Conservation (phyloP, 2,113 vertebrate species). For the Furnarius figulus region DNA sequence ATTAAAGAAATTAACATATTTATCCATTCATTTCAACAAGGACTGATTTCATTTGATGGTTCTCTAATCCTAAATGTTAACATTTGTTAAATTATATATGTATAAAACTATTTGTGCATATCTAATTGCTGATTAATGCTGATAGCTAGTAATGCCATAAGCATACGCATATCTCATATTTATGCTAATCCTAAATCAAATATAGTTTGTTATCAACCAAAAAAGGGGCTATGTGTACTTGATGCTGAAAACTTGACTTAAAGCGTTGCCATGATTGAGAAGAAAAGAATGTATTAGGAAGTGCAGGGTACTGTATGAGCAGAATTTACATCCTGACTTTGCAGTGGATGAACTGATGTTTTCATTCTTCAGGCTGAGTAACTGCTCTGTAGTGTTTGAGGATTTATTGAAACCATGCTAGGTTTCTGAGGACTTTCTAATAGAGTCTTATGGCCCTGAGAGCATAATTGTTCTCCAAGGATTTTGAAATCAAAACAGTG, state of each 20-base stretch:
- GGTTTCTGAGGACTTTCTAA: conserved; percentile 68
- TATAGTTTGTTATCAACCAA: neutral
- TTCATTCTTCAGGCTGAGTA: conserved; percentile 68
- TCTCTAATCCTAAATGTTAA: neutral
- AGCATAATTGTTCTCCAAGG: conserved; percentile 68
- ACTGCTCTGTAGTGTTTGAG: conserved; percentile 64
- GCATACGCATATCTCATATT: neutral
- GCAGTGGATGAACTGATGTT: conserved; percentile 63
- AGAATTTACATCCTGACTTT: conserved; percentile 52
- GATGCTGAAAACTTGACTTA: neutral
- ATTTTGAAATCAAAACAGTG: conserved; percentile 73
- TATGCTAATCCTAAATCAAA: neutral
- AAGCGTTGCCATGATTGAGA: neutral
- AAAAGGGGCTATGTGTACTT: neutral
- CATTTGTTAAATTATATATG: neutral
- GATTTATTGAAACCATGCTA: conserved; percentile 73
- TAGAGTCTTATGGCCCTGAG: conserved; percentile 63
- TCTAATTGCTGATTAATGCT: neutral
- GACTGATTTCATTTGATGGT: neutral
- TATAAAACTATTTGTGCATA: neutral
- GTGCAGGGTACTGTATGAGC: neutral
- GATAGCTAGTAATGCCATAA: neutral
- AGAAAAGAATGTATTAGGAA: neutral
- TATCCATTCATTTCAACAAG: neutral
- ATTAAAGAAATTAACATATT: neutral